Conservation (phyloP, 1,140 invertebrate genomes). For the Eriocheir sinensis region DNA sequence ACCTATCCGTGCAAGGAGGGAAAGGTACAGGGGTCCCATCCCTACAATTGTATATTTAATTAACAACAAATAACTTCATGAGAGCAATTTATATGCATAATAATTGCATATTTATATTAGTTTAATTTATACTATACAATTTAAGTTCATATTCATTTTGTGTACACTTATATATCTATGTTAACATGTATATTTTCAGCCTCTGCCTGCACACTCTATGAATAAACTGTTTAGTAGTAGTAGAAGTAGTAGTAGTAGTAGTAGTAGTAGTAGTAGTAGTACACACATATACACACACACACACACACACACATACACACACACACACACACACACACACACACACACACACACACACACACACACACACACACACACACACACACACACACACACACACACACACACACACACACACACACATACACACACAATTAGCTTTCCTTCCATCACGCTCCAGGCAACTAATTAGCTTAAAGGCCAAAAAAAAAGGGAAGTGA, state of each 20-base stretch:
- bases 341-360: constrained; percentile 2
- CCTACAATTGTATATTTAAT: not conserved
- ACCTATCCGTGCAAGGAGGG: no score
- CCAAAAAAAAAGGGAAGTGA: not conserved
- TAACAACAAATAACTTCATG: not conserved
- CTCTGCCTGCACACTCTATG: no score
- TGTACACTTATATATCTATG: no score
- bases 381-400: not conserved
- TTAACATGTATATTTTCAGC: no score
- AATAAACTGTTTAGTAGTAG: no score
- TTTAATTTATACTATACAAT: no score
- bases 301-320: constrained; percentile 44
- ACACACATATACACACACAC: constrained; percentile 2
- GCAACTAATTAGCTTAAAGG: not conserved
- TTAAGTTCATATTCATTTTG: no score
- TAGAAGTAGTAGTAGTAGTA: no score
- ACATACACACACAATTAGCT: not conserved
- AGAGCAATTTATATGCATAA: no score
- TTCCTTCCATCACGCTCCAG: not conserved
- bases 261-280: no score
- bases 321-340: constrained; percentile 51
- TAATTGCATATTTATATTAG: no score
- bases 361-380: not conserved
- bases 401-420: not conserved
- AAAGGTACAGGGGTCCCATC: no score